A percentile compares a stretch with the other conserved stretches of the same genome.
Evolutionary conservation across 2,113 vertebrate genomes (phyloP).

Genomic region (Phrynocephalus versicolor): DNA sequence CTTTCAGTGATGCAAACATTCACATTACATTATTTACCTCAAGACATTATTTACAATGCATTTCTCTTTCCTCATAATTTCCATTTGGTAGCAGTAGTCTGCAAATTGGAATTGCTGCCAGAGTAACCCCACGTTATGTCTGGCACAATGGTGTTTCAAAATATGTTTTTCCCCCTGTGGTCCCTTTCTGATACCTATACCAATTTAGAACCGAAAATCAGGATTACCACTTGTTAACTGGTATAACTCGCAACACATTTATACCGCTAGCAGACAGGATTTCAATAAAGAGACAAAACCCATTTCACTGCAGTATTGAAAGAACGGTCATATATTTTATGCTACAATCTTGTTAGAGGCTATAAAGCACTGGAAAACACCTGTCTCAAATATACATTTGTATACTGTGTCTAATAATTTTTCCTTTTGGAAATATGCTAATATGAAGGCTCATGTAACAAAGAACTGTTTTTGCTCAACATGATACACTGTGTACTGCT

Average conservation of each 20-base stretch:
- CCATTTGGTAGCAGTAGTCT: neutral
- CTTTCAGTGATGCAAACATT: neutral
- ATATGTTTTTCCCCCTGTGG: neutral
- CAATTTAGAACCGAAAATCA: neutral
- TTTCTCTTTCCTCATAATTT: neutral
- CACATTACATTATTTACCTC: neutral
- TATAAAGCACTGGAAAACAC: neutral
- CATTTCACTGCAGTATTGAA: neutral
- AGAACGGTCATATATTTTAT: neutral
- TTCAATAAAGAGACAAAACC: slow-evolving; percentile 8
- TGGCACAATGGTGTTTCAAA: neutral
- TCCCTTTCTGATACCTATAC: neutral
- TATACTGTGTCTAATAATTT: neutral
- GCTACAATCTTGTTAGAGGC: neutral
- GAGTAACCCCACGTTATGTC: neutral
- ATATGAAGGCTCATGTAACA: no score
- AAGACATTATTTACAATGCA: neutral
- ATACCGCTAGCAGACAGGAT: neutral
- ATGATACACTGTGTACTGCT: neutral
- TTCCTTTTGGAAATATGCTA: no score
- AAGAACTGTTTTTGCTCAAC: no score
- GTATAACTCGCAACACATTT: neutral
- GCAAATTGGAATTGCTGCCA: neutral
- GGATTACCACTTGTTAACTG: neutral
- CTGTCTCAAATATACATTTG: rapidly evolving